Base-by-base conservation (phyloP, 2,888 invertebrate species). In the Pimpla rufipes region DNA sequence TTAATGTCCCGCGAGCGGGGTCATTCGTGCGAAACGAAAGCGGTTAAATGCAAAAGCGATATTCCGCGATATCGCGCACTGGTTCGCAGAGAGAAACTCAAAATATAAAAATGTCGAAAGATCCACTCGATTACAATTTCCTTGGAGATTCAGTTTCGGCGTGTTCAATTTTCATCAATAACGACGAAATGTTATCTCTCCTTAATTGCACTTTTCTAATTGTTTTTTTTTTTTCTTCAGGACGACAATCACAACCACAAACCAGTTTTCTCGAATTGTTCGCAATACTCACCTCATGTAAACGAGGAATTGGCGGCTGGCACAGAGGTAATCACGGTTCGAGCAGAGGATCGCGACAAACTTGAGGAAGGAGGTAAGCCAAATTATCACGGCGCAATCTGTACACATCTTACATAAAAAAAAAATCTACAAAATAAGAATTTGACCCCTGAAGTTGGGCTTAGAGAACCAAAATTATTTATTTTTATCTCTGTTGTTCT, bases 211-310 rank as follows among this genome's bases (percentile, higher is more conserved):
- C 1, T 18, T 68, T 62, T 50, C 21, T 37, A 50, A 62, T 18
- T 18, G 6, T 42, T 71, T 37, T 23, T 16, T 7, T n/a, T 57
- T 45, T 40, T 70, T 70, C 75, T 68, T 10, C 74, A 85, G 74
- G 88, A 86, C 16, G 90, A 92, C 52, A 93, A 93, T 80, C 93
- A 97, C 93, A 97, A 97, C 93, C 96, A 97, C 92, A 98, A 98
- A 91, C 98, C 98, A 1, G 95, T 96, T 83, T 98, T 98, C 93
- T 96, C 95, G 55, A 95, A 97, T 88, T 99, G 99, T 94, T 95
- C 96, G 78, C 95, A 94, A 88, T 98, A 98, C 93, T 96, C 95
- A 89, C 98, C 97, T 0, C 94, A 95, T 37, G 97, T 98, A 23
- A 96, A 96, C 90, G 98, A 98, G 93, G 97, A 96, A 89, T 96